These are phyloP conservation scores for Chloroclystis v-ata DNA, from an alignment of 2,888 invertebrate species.

Conservation along the genomic window DNA sequence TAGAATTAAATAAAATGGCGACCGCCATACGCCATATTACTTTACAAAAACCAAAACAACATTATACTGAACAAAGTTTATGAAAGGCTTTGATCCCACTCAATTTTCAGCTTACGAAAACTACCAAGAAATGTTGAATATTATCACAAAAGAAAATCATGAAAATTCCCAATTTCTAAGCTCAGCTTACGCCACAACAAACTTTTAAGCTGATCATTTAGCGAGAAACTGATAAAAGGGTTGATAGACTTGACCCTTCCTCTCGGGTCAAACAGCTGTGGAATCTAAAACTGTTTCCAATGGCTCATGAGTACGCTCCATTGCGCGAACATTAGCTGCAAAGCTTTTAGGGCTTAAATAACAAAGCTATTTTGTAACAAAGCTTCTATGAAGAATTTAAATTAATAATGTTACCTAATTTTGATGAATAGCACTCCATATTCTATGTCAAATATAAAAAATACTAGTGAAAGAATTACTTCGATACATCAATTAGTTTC, in stretches of 20 bases:
- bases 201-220: not conserved
- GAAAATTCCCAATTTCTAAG: not conserved
- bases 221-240: not conserved
- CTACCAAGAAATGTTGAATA: too few relatives aligned
- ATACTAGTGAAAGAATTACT: too few relatives aligned
- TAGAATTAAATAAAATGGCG: not conserved
- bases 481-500: too few relatives aligned
- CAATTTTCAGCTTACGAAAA: too few relatives aligned
- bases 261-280: not conserved
- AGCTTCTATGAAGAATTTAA: not conserved
- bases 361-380: not conserved
- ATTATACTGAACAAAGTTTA: too few relatives aligned
- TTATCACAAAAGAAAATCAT: not conserved
- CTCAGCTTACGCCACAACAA: not conserved
- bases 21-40: too few relatives aligned
- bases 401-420: too few relatives aligned
- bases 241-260: not conserved
- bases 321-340: not conserved
- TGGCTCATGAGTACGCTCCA: not conserved
- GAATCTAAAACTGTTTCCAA: slow-evolving; percentile 4
- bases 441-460: too few relatives aligned
- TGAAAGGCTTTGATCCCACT: too few relatives aligned
- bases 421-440: not conserved
- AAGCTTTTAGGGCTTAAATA: not conserved
- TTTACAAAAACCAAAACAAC: too few relatives aligned